Base-by-base conservation (phyloP, 2,888 invertebrate species). In the Fragum whitleyi region DNA sequence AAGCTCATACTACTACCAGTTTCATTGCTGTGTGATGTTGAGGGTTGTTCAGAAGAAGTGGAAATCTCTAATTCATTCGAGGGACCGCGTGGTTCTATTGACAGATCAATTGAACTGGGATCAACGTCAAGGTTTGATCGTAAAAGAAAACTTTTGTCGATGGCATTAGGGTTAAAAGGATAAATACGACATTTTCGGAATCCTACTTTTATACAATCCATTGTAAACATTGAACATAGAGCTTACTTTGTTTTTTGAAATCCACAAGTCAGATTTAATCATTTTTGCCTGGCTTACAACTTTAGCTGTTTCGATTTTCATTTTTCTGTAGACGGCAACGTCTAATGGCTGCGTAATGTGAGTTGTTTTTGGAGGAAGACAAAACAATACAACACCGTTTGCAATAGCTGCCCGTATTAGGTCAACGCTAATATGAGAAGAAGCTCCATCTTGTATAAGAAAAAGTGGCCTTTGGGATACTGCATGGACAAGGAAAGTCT, bases 301-400 rank as follows among this genome's bases (percentile, higher is more conserved):
- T 29, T 78, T 81, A 5, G 77, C 57, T 14, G 78, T 61, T 67
- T 81, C 81, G 16, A 74, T 68, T 42, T 81, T 81, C 71, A 81
- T 67, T 55, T 77, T 74, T 11, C 77, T 21, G 26, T 81, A 81
- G 0, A 81, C 75, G 0, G 77, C 81, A 11, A 77, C 81, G 53
- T 81, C 73, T n/a, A 77, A 36, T 1, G 81, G 77, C 29, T 62
- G 79, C 16, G 62, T 47, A 9, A 72, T 67, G 26, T 74, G 74
- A 14, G 77, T 62, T 7, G 71, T 75, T 32, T 74, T 78, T 3
- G 77, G 73, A 1, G 72, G 73, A 16, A 77, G 72, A 47, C 68
- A 74, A 7, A 84, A 32, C 47, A 84, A 42, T 16, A 84, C 61
- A 21, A 82, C 77, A 69, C 77, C 73, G 59, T 85, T 80, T 1